Evolutionary conservation across 2,113 vertebrate species (phyloP), one percentile per base, ranked within the genome.

Genomic region (Connochaetes taurinus): DNA sequence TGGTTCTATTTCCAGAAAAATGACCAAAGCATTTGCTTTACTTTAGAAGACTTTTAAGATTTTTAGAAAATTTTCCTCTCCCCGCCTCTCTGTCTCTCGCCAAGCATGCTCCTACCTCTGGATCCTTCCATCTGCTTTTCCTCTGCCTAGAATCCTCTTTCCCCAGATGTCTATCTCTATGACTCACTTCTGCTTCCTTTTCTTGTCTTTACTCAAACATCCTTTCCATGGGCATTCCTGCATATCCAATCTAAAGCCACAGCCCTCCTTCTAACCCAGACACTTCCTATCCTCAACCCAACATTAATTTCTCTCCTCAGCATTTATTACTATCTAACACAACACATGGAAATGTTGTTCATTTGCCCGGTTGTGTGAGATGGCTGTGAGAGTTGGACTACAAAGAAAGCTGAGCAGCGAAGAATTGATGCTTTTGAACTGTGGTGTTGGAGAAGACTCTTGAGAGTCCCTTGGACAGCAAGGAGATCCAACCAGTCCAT

Each of bases 261-360:
- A 87, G 6, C 11, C 6, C 23, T 43, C 25, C 4, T 78, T 87
- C 52, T 3, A 3, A 5, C 21, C 36, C 19, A 7, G 10, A 31
- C 21, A n/a, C 2, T 58, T 84, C 19, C 47, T 62, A 3, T 14
- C 0, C 0, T 14, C 0, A 23, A 47, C 23, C 31, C 23, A 57
- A 50, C 13, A n/a, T 76, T 57, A 36, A 40, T 57, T 87, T 95
- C 27, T 71, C 74, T 27, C 2, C 33, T 82, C 13, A 43, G 45
- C 6, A 47, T 62, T 95, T 25, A n/a, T 58, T 47, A 60, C 3
- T 23, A 4, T 31, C 17, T 25, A 36, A 71, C 64, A 67, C 64
- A 36, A 36, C 5, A 52, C 1, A 57, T 57, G 55, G 55, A 57
- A 53, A 53, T 7, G 52, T 53, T 53, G 17, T 19, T 53, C 52